Evolutionary conservation across 2,113 vertebrate genomes (phyloP), one percentile per base, ranked within the genome.

Genomic region (Dipodomys ordii): DNA sequence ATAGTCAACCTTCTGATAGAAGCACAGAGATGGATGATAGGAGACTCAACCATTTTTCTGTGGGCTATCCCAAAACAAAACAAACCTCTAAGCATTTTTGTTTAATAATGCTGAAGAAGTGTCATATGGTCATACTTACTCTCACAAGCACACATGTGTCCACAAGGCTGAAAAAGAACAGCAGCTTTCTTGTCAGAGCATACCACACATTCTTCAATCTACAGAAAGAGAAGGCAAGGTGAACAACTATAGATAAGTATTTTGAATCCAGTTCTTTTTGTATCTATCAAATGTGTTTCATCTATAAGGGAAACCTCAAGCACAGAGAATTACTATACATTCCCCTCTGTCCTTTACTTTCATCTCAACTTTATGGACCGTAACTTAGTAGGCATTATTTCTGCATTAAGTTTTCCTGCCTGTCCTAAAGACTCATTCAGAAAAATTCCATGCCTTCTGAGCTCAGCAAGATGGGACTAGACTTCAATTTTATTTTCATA

Each of bases 111-210:
- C 20, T 23, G 20, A 81, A 49, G 74, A 95, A 83, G 28, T 62
- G 72, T 30, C 64, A 60, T n/a, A 44, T 1, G 62, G 81, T 57
- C 77, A 72, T 91, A 99, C 99, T 99, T 98, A 99, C 99, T 99
- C 97, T 99, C 99, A 98, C 99, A 99, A 97, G 99, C 99, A 98
- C 99, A 99, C 99, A 99, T 99, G 98, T 99, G 99, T 94, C 99
- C 99, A 92, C 99, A 99, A 93, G 99, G 99, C 96, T 99, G 99
- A 97, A 99, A 99, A 93, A 99, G 99, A 62, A 99, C 99, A 28
- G 99, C 99, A 95, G 99, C 99, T 97, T 99, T 99, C 98, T 99
- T 99, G 97, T 99, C 99, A 39, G 99, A 99, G 97, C 99, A 99
- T 6, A 99, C 99, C 19, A 99, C 99, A 68, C 99, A 99, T 98